A percentile compares a stretch with the other conserved stretches of the same genome.
phyloP scores from a whole-genome alignment of 2,888 invertebrate genomes.

The Nomada hirtipes region DNA sequence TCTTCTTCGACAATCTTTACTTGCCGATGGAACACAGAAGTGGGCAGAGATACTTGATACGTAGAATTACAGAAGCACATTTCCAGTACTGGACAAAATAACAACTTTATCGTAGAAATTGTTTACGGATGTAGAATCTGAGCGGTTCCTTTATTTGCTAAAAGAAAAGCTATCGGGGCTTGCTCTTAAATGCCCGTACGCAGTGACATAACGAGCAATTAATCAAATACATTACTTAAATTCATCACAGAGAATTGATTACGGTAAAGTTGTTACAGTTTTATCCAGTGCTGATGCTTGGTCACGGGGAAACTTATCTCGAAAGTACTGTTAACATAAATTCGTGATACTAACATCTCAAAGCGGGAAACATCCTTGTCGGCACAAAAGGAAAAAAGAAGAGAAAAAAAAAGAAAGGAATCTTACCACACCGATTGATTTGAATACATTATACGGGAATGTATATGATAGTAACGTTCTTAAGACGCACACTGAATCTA shows the following conservation, averaged over 20 bases:
- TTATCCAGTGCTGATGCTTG: not conserved
- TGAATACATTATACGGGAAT: constrained; percentile 32
- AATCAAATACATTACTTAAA: not conserved
- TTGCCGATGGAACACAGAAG: constrained; percentile 60
- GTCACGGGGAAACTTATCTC: not conserved
- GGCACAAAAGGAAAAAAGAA: not conserved
- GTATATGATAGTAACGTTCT: constrained; percentile 26
- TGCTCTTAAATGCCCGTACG: not conserved
- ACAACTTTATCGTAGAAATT: not conserved
- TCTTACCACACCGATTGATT: not conserved
- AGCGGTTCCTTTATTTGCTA: not conserved
- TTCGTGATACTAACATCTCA: not conserved
- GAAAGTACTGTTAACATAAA: constrained; percentile 3
- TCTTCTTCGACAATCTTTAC: constrained; percentile 49
- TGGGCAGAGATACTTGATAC: constrained; percentile 40
- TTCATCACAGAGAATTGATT: not conserved
- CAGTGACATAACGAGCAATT: not conserved
- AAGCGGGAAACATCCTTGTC: not conserved
- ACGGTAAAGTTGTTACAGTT: not conserved
- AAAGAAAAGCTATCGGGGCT: not conserved
- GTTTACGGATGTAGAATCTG: not conserved
- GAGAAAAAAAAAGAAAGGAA: not conserved
- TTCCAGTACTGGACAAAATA: constrained; percentile 8
- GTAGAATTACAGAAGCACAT: not conserved
- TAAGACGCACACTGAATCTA: not conserved